These are phyloP conservation scores for Synanthedon tipuliformis DNA, from an alignment of 2,888 invertebrate species.

Conservation along the genomic window DNA sequence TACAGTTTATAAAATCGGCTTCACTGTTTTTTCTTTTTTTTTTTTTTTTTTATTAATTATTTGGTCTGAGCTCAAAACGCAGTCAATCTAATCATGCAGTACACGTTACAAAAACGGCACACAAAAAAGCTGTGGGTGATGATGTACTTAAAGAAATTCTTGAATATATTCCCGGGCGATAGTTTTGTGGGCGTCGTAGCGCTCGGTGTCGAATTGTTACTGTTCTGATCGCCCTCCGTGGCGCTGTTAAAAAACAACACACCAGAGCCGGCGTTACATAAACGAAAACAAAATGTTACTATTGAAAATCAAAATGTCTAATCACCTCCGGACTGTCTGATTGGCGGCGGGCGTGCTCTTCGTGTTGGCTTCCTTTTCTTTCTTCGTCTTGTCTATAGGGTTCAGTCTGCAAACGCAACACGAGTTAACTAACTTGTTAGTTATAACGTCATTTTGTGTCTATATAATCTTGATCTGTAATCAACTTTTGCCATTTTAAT, in stretches of 20 bases:
- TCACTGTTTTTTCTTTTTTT: too few species aligned
- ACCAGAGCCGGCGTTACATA: neutral
- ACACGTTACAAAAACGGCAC: too few species aligned
- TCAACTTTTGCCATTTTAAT: too few species aligned
- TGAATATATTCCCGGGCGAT: slow-evolving; percentile 90
- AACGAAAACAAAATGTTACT: neutral
- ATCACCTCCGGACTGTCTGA: neutral
- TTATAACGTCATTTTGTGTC: too few species aligned
- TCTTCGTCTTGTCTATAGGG: slow-evolving; percentile 23
- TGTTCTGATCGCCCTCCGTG: slow-evolving; percentile 52
- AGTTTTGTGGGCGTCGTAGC: slow-evolving; percentile 77
- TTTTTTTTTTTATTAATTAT: too few species aligned
- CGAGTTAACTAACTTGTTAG: too few species aligned
- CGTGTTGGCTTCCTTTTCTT: slow-evolving; percentile 44
- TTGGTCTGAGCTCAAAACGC: too few species aligned
- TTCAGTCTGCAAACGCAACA: slow-evolving; percentile 23
- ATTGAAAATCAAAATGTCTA: neutral
- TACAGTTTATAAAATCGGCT: too few species aligned
- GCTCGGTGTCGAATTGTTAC: slow-evolving; percentile 56
- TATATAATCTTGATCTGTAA: too few species aligned
- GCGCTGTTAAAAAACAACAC: slow-evolving; percentile 26
- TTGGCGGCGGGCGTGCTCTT: slow-evolving; percentile 33
- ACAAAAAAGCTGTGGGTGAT: too few species aligned
- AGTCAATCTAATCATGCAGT: too few species aligned
- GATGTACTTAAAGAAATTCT: slow-evolving; percentile 94